Conservation (phyloP, 2,113 vertebrate species). For the Erinaceus europaeus region DNA sequence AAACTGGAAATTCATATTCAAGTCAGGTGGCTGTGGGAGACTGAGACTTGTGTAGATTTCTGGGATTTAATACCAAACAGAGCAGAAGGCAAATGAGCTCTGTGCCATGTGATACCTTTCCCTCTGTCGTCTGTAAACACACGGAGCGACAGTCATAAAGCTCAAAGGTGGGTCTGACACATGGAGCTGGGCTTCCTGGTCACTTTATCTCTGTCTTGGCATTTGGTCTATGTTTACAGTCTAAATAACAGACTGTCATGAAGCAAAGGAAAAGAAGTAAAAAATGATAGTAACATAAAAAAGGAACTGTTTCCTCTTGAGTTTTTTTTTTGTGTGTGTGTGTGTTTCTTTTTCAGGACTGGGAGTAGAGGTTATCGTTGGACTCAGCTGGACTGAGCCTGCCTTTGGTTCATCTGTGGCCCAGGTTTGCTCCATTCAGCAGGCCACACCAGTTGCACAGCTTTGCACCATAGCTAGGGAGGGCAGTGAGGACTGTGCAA, state of each 20-base stretch:
- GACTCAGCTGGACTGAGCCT: background rate
- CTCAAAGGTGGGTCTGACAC: slow-evolving; percentile 36
- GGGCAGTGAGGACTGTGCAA: background rate
- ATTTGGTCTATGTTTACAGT: slow-evolving; percentile 44
- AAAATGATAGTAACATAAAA: background rate
- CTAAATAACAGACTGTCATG: slow-evolving; percentile 47
- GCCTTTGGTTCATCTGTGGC: background rate
- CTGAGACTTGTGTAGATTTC: background rate
- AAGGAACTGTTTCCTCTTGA: background rate
- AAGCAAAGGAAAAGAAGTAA: background rate
- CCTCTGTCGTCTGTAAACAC: slow-evolving; percentile 35
- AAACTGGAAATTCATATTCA: background rate
- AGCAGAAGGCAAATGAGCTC: slow-evolving; percentile 30
- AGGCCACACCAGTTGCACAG: background rate
- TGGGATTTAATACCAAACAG: slow-evolving; percentile 42
- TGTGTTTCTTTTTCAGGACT: background rate
- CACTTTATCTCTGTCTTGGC: slow-evolving; percentile 21
- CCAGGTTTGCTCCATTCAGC: background rate
- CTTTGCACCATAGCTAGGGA: background rate
- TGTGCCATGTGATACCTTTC: background rate
- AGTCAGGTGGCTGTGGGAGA: background rate
- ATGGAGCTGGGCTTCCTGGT: slow-evolving; percentile 26
- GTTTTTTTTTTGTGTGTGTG: too few species aligned
- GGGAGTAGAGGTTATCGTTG: background rate
- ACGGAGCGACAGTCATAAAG: slow-evolving; percentile 12